Base-by-base conservation (phyloP, 2,113 vertebrate genomes). In the Argyrosomus japonicus region DNA sequence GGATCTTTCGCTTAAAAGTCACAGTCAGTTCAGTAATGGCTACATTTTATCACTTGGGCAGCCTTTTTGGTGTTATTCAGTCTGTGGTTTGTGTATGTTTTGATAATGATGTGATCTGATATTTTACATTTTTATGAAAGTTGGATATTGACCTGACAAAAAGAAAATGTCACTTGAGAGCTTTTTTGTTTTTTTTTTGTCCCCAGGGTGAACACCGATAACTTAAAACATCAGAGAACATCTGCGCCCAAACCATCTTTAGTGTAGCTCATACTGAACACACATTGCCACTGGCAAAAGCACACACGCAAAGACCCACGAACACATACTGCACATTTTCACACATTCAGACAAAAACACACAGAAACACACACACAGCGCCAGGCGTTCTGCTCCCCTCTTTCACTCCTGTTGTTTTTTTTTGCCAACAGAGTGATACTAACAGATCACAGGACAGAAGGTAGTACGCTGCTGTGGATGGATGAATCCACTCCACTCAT, bases 1-100 rank as follows among this genome's bases (percentile, higher is more conserved):
- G 90, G 87, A 77, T 90, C 80, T 68, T 87, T 87, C 17, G 89
- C 86, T 88, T 77, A 77, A 85, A 87, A 85, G 77, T 84, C 88
- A 86, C 89, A 83, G 81, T 86, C 64, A 48, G 86, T 87, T 91
- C 83, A 84, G 82, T 82, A 25, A 68, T 57, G 62, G 87, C 85
- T 86, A 87, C 75, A 63, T 87, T 19, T 75, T 45, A 48, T 87
- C 75, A 77, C 72, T 29, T 3, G 77, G 88, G 86, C 90, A 88
- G 78, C 58, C 47, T 84, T 88, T 74, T 81, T 25, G 80, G 76
- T 89, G 89, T 92, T 77, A 74, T 43, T 87, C 61, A 32, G 86
- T 87, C 78, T 85, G 92, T 93, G 87, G 65, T 86, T 79, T 68
- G 73, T 87, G 82, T 88, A 56, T 79, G 86, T 91, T 91, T 88